Percentiles rank a stretch among this genome's conserved stretches.
These are phyloP conservation scores for Pelobates fuscus DNA, from an alignment of 2,113 vertebrate species.

Conservation along the genomic window DNA sequence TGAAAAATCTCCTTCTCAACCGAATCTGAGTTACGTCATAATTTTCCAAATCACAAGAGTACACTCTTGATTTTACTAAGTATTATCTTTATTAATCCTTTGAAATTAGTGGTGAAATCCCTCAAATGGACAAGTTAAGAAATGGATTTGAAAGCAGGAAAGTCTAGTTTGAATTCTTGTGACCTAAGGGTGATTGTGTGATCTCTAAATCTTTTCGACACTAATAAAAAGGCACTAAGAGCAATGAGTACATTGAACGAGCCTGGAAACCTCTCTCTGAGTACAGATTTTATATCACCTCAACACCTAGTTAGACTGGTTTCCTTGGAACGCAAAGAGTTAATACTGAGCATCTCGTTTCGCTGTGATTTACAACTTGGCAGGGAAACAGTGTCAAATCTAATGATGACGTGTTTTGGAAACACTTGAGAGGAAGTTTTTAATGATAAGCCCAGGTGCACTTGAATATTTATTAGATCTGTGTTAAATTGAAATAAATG, in stretches of 20 bases:
- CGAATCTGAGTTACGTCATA: too few species aligned
- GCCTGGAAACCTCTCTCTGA: background rate
- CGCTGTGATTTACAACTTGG: constrained; percentile 3
- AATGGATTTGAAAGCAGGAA: background rate
- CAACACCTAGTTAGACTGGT: background rate
- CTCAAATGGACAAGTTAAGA: too few species aligned
- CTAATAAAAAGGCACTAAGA: too few species aligned
- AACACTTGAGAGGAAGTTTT: constrained; percentile 35
- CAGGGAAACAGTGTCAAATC: constrained; percentile 5
- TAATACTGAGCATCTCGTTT: background rate
- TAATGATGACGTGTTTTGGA: constrained; percentile 27
- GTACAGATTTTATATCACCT: background rate
- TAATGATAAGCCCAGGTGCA: constrained; percentile 30
- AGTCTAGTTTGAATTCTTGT: too few species aligned
- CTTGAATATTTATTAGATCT: constrained; percentile 30
- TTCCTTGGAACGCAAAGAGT: background rate
- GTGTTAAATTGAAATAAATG: background rate
- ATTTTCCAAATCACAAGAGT: too few species aligned
- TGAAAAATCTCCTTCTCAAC: too few species aligned
- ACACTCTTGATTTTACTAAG: too few species aligned
- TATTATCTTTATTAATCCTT: too few species aligned
- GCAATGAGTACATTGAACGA: too few species aligned
- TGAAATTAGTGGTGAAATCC: too few species aligned
- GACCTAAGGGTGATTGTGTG: too few species aligned
- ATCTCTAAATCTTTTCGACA: too few species aligned